These are phyloP conservation scores for Phortica variegata DNA, from an alignment of 1,140 invertebrate species.

Conservation along the genomic window DNA sequence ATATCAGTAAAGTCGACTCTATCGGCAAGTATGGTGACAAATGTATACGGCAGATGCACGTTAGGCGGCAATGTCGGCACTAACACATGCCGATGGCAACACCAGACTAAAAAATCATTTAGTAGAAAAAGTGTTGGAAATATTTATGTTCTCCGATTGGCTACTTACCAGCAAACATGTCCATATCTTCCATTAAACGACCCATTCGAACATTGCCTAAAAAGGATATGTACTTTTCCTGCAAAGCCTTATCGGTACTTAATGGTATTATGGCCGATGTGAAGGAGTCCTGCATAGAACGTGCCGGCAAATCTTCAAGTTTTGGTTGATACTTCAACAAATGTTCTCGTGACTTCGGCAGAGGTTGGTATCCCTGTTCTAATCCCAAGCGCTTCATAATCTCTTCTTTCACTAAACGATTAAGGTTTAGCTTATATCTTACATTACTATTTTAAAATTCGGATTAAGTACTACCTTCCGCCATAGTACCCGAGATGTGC, in stretches of 20 bases:
- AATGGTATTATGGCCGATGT: slow-evolving; percentile 68
- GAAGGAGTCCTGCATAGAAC: slow-evolving; percentile 68
- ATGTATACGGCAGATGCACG: slow-evolving; percentile 64
- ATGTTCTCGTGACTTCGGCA: slow-evolving; percentile 40
- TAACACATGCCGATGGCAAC: slow-evolving; percentile 69
- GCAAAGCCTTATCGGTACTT: slow-evolving; percentile 60
- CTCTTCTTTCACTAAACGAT: slow-evolving; percentile 21
- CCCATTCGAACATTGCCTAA: slow-evolving; percentile 69
- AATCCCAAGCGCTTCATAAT: slow-evolving; percentile 32
- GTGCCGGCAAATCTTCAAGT: slow-evolving; percentile 53
- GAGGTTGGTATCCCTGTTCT: slow-evolving; percentile 34
- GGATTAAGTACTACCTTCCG: slow-evolving; percentile 21
- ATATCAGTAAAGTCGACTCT: slow-evolving; percentile 65
- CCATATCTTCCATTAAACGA: slow-evolving; percentile 76
- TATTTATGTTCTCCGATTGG: neutral
- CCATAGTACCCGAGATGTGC: slow-evolving; percentile 23
- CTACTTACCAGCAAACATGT: slow-evolving; percentile 70
- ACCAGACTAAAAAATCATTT: slow-evolving; percentile 54
- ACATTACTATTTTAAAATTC: too few species aligned
- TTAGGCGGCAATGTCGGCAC: slow-evolving; percentile 60
- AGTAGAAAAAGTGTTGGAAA: slow-evolving; percentile 1
- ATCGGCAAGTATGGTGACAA: slow-evolving; percentile 77
- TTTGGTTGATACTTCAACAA: slow-evolving; percentile 42
- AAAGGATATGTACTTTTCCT: slow-evolving; percentile 70
- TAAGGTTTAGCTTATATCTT: neutral